A percentile compares a stretch with the other conserved stretches of the same genome.
phyloP scores from a whole-genome alignment of 1,140 invertebrate species.

The Teleogryllus occipitalis region DNA sequence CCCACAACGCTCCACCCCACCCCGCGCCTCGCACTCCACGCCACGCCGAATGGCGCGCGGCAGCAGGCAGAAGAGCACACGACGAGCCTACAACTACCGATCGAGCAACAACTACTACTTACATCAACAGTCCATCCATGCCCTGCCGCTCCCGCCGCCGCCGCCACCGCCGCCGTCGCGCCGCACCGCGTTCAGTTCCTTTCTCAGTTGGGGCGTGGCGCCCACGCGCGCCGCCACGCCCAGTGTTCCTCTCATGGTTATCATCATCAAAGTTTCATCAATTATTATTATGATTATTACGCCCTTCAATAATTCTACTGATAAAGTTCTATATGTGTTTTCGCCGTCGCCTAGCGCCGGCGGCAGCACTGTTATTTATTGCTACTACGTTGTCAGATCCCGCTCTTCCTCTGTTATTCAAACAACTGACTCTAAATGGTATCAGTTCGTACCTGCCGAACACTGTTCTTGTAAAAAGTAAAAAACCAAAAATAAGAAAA shows the following conservation, averaged over 20 bases:
- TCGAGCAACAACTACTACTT: background rate
- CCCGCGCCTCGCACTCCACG: no score
- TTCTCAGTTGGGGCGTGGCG: background rate
- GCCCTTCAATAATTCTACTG: background rate
- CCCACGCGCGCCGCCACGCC: background rate
- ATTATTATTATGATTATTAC: background rate
- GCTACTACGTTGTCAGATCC: conserved; percentile 3
- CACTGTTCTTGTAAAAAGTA: conserved; percentile 11
- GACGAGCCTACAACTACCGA: background rate
- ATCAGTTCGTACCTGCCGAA: conserved; percentile 14
- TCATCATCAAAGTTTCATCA: background rate
- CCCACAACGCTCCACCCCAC: no score
- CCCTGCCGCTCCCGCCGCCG: background rate
- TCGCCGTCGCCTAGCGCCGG: background rate
- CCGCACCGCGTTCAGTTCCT: background rate
- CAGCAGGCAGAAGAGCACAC: background rate
- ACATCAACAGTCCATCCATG: background rate
- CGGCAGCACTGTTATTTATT: background rate
- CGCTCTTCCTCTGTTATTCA: background rate
- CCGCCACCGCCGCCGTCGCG: no score
- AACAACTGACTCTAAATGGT: background rate
- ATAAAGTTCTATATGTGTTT: background rate
- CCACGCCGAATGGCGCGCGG: no score
- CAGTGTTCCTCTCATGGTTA: background rate
- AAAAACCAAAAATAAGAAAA: conserved; percentile 10